Base-by-base conservation (phyloP, 2,888 invertebrate genomes). In the Plusia festucae region DNA sequence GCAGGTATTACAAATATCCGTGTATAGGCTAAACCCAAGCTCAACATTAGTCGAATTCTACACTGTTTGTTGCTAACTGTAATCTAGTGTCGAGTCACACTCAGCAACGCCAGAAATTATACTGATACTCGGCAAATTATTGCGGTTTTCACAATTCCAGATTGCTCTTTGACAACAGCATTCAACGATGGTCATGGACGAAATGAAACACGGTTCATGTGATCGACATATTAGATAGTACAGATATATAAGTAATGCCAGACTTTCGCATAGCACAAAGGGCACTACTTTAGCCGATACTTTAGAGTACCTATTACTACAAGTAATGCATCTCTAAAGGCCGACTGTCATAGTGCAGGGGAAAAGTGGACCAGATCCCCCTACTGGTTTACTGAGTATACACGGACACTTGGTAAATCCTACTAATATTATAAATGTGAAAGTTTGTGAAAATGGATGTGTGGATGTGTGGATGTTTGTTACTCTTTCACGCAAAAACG, bases 331-430 rank as follows among this genome's bases (percentile, higher is more conserved):
- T 75, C 56, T 59, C 71, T 56, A 59, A 54, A 52, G 53, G 16
- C 16, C 20, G 16, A 55, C 13, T n/a, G 20, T 61, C 54, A 57
- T 64, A 70, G 65, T 63, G 65, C 74, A 75, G 83, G 80, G 71
- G 56, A 80, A 32, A 3, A 13, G 32, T 60, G 65, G 54, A 72
- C 67, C 82, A 87, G 80, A 18, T 80, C 82, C 76, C 84, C 67
- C 30, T 4, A 20, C 82, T 85, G 85, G 80, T 61, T 82, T 49
- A 65, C 86, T 85, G 81, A 82, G 86, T 85, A 88, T 81, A 88
- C 74, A 84, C 82, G 84, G 88, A 88, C 89, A 82, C 84, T 74
- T 9, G 0, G 0, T 4, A n/a, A n/a, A n/a, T n/a, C n/a, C n/a
- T n/a, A n/a, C n/a, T n/a, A n/a, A n/a, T n/a, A n/a, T n/a, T n/a